Conservation (phyloP, 1,140 invertebrate genomes). For the Pygmarrhopalites habei region DNA sequence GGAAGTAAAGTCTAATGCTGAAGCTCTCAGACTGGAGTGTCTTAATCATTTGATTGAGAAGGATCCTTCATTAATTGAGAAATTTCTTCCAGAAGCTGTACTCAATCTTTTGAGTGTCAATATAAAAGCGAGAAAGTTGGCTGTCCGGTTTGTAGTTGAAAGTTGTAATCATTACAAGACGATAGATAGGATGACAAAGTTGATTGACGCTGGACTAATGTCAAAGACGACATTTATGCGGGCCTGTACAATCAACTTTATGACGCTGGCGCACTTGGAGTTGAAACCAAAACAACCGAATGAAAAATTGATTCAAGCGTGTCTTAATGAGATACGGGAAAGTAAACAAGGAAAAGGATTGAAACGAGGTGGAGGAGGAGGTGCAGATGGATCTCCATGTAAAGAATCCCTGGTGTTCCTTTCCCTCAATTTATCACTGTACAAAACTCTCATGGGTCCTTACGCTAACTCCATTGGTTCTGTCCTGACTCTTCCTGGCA, state of each 20-base stretch:
- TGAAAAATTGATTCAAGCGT: slow-evolving; percentile 13
- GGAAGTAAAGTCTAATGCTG: slow-evolving; percentile 33
- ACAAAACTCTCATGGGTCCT: slow-evolving; percentile 31
- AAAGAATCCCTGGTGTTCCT: slow-evolving; percentile 31
- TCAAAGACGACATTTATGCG: slow-evolving; percentile 17
- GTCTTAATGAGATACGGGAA: slow-evolving; percentile 5
- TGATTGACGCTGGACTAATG: slow-evolving; percentile 20
- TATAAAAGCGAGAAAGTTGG: slow-evolving; percentile 27
- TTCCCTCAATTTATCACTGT: slow-evolving; percentile 30
- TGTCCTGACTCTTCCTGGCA: slow-evolving; percentile 7
- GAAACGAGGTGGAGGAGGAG: background rate
- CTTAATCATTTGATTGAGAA: slow-evolving; percentile 16
- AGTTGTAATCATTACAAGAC: slow-evolving; percentile 24
- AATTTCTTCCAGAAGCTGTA: slow-evolving; percentile 35
- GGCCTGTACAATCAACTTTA: slow-evolving; percentile 31
- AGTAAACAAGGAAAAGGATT: background rate
- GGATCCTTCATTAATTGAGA: slow-evolving; percentile 19
- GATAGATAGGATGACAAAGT: slow-evolving; percentile 10
- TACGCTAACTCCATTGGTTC: slow-evolving; percentile 25
- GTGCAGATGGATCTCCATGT: slow-evolving; percentile 13
- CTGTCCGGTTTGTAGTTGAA: slow-evolving; percentile 8
- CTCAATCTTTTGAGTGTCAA: slow-evolving; percentile 36
- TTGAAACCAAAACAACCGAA: slow-evolving; percentile 18
- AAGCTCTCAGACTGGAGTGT: slow-evolving; percentile 29
- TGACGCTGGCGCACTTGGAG: slow-evolving; percentile 15